Conservation (phyloP, 2,113 vertebrate genomes). For the Labeo rohita region DNA sequence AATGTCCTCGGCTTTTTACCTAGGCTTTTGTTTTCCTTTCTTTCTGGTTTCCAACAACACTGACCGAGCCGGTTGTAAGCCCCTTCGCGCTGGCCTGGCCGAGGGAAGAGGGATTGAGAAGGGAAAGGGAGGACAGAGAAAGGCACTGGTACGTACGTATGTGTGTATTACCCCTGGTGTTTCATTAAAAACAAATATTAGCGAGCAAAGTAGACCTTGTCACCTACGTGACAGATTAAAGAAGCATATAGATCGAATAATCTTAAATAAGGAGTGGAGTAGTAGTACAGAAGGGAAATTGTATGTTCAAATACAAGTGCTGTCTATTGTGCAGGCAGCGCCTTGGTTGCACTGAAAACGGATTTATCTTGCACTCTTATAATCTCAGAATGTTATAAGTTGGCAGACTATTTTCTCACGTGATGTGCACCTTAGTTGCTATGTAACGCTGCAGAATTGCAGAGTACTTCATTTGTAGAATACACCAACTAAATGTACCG, state of each 20-base stretch:
- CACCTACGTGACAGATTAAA: background rate
- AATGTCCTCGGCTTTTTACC: background rate
- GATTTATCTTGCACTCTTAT: constrained; percentile 1
- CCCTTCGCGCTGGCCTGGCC: constrained; percentile 24
- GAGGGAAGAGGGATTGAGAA: constrained; percentile 17
- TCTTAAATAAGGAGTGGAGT: background rate
- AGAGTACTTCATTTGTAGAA: background rate
- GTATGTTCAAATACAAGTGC: background rate
- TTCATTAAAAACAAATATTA: background rate
- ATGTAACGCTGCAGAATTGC: background rate
- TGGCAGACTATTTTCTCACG: constrained; percentile 17
- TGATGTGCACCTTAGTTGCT: background rate
- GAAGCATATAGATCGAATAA: background rate
- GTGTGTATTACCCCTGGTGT: background rate
- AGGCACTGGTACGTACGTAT: constrained; percentile 22
- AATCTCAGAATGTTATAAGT: constrained; percentile 11
- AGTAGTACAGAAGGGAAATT: background rate
- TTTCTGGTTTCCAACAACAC: constrained; percentile 6
- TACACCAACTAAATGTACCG: background rate
- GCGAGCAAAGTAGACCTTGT: background rate
- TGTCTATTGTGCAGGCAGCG: constrained; percentile 25
- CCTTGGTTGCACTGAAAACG: constrained; percentile 11
- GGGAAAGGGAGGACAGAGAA: constrained; percentile 1
- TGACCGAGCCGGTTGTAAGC: constrained; percentile 26
- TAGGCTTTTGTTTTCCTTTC: background rate